Evolutionary conservation across 2,797 vertebrate species (phyloP).

Genomic region (Gambusia yucatana): DNA sequence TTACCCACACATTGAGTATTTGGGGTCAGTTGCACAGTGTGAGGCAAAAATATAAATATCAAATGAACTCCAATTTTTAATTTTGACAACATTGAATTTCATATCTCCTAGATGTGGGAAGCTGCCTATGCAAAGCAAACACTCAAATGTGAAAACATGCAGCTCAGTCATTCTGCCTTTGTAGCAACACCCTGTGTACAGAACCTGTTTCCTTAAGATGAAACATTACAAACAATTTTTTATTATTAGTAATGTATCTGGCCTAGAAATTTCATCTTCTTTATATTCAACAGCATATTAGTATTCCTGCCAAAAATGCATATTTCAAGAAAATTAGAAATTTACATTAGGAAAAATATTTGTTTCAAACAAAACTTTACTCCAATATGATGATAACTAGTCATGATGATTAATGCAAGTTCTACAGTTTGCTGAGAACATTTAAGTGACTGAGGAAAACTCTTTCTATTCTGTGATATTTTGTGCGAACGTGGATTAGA

Average conservation of each 20-base stretch:
- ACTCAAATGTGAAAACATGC: not conserved
- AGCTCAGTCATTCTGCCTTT: not conserved
- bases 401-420: not conserved
- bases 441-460: not conserved
- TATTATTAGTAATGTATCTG: not conserved
- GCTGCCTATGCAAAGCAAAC: not conserved
- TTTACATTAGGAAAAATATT: not conserved
- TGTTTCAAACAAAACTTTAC: not conserved
- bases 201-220: not conserved
- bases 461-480: slow-evolving; percentile 15
- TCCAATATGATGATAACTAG: not conserved
- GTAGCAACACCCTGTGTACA: not conserved
- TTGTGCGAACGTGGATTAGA: slow-evolving; percentile 7
- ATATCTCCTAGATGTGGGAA: not conserved
- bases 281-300: not conserved
- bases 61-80: slow-evolving; percentile 60
- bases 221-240: not conserved
- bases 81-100: slow-evolving; percentile 20
- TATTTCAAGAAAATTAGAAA: not conserved
- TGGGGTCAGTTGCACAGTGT: slow-evolving; percentile 41
- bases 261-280: not conserved
- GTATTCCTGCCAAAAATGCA: not conserved
- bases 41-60: slow-evolving; percentile 57
- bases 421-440: not conserved
- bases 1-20: slow-evolving; percentile 49